These are phyloP conservation scores for Saxidomus purpurata DNA, from an alignment of 1,140 invertebrate species.

Conservation along the genomic window DNA sequence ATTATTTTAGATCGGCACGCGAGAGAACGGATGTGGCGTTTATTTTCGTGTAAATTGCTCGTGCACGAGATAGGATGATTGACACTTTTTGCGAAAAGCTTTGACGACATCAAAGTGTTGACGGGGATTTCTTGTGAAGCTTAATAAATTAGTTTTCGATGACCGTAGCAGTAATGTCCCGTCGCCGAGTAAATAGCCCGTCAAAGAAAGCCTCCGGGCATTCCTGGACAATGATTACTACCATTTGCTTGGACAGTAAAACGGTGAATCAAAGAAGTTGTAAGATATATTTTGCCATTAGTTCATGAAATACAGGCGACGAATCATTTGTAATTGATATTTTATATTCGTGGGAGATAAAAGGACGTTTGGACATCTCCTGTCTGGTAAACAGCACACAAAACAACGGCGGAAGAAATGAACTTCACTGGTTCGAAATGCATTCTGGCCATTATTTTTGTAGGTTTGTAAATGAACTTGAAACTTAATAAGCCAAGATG, in stretches of 20 bases:
- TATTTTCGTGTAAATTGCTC: slow-evolving; percentile 39
- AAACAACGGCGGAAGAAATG: too few species aligned
- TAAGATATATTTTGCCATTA: neutral
- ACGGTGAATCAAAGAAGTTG: slow-evolving; percentile 7
- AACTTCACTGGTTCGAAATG: too few species aligned
- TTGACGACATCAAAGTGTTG: slow-evolving; percentile 52
- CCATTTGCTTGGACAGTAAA: slow-evolving; percentile 8
- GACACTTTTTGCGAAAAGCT: slow-evolving; percentile 32
- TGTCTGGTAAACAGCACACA: too few species aligned
- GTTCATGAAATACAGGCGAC: neutral
- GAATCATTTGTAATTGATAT: too few species aligned
- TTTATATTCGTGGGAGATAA: too few species aligned
- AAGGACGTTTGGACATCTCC: too few species aligned
- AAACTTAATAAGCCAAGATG: too few species aligned
- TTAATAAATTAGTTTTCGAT: slow-evolving; percentile 50
- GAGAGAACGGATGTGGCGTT: neutral
- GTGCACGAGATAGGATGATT: slow-evolving; percentile 26
- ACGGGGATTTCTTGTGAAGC: slow-evolving; percentile 22
- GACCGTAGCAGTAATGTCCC: slow-evolving; percentile 42
- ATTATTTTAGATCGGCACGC: slow-evolving; percentile 46
- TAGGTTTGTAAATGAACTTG: too few species aligned
- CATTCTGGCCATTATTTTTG: too few species aligned
- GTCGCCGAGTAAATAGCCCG: slow-evolving; percentile 45
- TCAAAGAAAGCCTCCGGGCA: slow-evolving; percentile 37
- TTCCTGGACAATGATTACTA: slow-evolving; percentile 27